Base-by-base conservation (phyloP, 2,113 vertebrate species). In the Dipodomys ordii region DNA sequence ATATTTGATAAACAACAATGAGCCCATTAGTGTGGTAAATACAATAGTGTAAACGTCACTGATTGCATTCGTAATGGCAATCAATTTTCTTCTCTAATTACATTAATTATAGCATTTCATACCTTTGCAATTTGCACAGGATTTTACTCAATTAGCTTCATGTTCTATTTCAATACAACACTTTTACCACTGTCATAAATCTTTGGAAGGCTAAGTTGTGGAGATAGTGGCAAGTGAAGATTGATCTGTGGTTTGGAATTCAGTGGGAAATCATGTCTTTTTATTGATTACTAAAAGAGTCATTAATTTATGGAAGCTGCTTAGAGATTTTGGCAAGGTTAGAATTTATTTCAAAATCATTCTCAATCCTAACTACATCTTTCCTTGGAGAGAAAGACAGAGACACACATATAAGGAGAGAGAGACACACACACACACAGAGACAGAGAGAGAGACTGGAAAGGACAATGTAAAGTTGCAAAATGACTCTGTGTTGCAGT, bases 61-160 rank as follows among this genome's bases (percentile, higher is more conserved):
- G 30, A 90, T 82, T 92, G 49, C 44, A 93, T 91, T 95, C 88
- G n/a, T 76, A 95, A 90, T 49, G 32, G 32, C 84, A 91, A 91
- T 97, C 91, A 93, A 89, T 93, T 95, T 96, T 80, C 60, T 57
- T 67, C 57, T 94, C 39, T 93, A 97, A 96, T 95, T 96, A 88
- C 89, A 93, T 96, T 95, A 96, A 93, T 96, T 94, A 79, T 68
- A 96, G 44, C 60, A 64, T 96, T 94, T 83, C 78, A 85, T 91
- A 94, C 69, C 90, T 97, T 95, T 85, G 84, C 67, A 93, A 87
- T 94, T 97, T 96, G 25, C 22, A 82, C 16, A 67, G 44, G 20
- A 88, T 95, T 97, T 35, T 94, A 80, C 44, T 95, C 84, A 92
- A 85, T 94, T 96, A 96, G 53, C 73, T 90, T 94, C 93, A 93